Percentiles rank a stretch among this genome's conserved stretches.
phyloP scores from a whole-genome alignment of 2,797 vertebrate genomes.

The Petrocephalus sullivani region DNA sequence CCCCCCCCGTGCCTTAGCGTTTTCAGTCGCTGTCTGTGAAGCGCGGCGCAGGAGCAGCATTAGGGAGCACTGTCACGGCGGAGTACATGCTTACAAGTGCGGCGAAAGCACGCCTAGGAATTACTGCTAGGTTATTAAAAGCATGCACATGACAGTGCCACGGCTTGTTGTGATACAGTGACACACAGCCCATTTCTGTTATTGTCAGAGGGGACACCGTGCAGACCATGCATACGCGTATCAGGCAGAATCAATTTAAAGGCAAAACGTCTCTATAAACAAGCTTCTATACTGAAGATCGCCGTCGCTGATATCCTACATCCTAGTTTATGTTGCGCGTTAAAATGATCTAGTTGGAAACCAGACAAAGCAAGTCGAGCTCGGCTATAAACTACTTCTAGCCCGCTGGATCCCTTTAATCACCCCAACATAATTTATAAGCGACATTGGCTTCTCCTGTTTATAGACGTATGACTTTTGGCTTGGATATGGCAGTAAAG shows the following conservation, averaged over 20 bases:
- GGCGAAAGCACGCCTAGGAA: not conserved
- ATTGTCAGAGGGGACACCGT: not conserved
- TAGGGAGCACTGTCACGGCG: not conserved
- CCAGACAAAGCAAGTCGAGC: not conserved
- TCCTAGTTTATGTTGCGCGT: not conserved
- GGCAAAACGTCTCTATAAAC: not conserved
- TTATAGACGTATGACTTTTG: not conserved
- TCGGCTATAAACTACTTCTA: not conserved
- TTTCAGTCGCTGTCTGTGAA: not conserved
- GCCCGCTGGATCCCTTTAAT: not conserved
- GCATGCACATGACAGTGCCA: not conserved
- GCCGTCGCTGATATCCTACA: not conserved
- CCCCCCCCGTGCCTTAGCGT: not conserved
- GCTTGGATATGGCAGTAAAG: not conserved
- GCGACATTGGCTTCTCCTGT: not conserved
- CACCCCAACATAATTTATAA: not conserved
- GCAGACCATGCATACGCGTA: not conserved
- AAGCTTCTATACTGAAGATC: not conserved
- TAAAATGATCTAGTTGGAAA: not conserved
- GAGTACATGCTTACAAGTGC: slow-evolving; percentile 2
- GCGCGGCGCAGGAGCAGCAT: not conserved
- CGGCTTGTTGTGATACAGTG: not conserved
- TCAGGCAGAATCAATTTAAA: not conserved
- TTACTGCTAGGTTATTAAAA: not conserved
- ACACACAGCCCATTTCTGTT: not conserved